Conservation (phyloP, 2,888 invertebrate species). For the Sarcophaga variegata region DNA sequence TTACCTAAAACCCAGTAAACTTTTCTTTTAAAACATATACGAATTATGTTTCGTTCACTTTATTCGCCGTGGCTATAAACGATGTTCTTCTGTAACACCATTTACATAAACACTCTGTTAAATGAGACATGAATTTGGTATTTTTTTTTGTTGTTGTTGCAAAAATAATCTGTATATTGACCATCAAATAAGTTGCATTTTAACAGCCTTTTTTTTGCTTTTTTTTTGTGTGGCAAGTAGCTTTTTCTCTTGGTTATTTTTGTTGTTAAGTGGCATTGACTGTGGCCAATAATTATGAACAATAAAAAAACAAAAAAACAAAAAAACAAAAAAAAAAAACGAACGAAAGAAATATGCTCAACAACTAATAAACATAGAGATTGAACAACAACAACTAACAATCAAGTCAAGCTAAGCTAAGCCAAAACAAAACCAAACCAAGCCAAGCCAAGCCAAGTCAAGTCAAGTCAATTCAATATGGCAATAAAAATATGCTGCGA, state of each 20-base stretch:
- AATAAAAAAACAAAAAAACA: not conserved
- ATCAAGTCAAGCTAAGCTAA: slow-evolving; percentile 26
- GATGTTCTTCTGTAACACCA: not conserved
- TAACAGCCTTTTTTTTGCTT: not conserved
- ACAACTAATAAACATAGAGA: not conserved
- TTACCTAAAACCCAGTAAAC: no score
- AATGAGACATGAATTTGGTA: slow-evolving; percentile 20
- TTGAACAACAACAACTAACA: slow-evolving; percentile 17
- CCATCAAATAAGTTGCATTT: slow-evolving; percentile 28
- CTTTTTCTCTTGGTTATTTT: slow-evolving; percentile 19
- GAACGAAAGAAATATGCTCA: not conserved
- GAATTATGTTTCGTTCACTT: not conserved
- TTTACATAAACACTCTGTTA: not conserved
- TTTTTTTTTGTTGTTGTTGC: not conserved
- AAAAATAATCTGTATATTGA: slow-evolving; percentile 5
- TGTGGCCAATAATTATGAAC: slow-evolving; percentile 48
- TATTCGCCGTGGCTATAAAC: not conserved
- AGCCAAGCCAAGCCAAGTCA: no score
- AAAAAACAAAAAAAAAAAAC: not conserved
- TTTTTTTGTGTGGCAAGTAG: not conserved
- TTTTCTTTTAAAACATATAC: no score
- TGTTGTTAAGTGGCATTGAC: slow-evolving; percentile 40
- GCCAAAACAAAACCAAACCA: not conserved
- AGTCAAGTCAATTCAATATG: not conserved
- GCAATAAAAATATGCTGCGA: not conserved